Conservation (phyloP, 2,797 vertebrate genomes). For the Sternarchorhynchus goeldii region DNA sequence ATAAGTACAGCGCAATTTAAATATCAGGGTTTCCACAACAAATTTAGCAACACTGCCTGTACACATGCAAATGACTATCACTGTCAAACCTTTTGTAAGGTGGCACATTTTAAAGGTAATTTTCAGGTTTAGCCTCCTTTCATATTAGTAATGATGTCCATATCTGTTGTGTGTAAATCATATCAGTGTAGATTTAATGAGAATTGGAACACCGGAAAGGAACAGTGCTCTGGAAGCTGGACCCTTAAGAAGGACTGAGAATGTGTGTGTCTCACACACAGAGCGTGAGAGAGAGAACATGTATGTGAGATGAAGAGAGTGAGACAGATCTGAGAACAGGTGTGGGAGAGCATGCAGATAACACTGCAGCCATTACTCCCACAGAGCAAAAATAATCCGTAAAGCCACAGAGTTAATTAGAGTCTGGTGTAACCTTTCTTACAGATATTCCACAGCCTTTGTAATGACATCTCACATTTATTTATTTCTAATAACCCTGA, state of each 20-base stretch:
- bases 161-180: conserved; percentile 1
- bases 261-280: neutral
- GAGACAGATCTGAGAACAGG: neutral
- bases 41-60: neutral
- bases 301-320: neutral
- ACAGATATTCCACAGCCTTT: conserved; percentile 30
- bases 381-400: conserved; percentile 35
- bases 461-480: conserved; percentile 23
- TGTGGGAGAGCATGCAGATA: conserved; percentile 39
- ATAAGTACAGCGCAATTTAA: neutral
- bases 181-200: conserved; percentile 20
- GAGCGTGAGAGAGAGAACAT: neutral
- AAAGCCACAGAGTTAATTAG: conserved; percentile 53
- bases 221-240: neutral
- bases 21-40: neutral
- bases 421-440: conserved; percentile 39
- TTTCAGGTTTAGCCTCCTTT: conserved; percentile 27
- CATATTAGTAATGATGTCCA: neutral
- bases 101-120: conserved; percentile 36
- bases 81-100: conserved; percentile 1
- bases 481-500: conserved; percentile 50
- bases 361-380: conserved; percentile 39
- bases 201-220: neutral
- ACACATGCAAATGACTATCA: neutral
- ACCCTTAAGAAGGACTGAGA: neutral